Evolutionary conservation across 2,888 invertebrate genomes (phyloP).

Genomic region (Antitype chi): DNA sequence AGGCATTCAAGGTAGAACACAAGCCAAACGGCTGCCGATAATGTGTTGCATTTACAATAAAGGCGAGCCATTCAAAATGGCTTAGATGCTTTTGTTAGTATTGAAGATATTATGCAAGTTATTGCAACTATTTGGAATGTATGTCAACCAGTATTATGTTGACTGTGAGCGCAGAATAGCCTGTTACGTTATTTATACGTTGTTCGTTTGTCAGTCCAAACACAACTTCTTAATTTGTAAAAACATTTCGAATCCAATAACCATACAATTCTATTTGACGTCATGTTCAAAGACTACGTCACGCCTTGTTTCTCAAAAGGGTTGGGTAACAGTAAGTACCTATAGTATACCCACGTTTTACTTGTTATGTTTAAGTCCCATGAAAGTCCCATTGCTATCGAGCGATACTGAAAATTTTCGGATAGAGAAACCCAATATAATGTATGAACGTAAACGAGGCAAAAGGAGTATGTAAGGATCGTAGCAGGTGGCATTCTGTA

Average conservation of each 20-base stretch:
- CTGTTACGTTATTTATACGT: neutral
- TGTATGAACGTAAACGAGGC: too few species aligned
- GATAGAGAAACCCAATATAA: too few species aligned
- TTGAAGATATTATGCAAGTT: constrained; percentile 41
- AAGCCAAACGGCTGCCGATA: constrained; percentile 47
- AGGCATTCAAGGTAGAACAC: constrained; percentile 28
- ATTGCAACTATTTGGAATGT: constrained; percentile 45
- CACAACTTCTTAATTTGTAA: neutral
- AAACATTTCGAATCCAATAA: too few species aligned
- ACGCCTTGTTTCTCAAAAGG: too few species aligned
- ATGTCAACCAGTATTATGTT: constrained; percentile 6
- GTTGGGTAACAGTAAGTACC: too few species aligned
- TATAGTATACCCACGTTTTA: too few species aligned
- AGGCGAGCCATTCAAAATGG: constrained; percentile 21
- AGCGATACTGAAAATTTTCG: too few species aligned
- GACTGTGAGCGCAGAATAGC: neutral
- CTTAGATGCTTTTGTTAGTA: constrained; percentile 40
- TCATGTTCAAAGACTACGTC: neutral
- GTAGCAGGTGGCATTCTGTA: too few species aligned
- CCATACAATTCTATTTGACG: neutral
- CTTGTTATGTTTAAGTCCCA: too few species aligned
- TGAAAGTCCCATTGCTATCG: too few species aligned
- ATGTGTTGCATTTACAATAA: constrained; percentile 52
- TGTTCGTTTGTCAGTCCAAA: neutral
- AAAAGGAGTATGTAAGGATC: too few species aligned